Base-by-base conservation (phyloP, 2,113 vertebrate species). In the Boleophthalmus pectinirostris region DNA sequence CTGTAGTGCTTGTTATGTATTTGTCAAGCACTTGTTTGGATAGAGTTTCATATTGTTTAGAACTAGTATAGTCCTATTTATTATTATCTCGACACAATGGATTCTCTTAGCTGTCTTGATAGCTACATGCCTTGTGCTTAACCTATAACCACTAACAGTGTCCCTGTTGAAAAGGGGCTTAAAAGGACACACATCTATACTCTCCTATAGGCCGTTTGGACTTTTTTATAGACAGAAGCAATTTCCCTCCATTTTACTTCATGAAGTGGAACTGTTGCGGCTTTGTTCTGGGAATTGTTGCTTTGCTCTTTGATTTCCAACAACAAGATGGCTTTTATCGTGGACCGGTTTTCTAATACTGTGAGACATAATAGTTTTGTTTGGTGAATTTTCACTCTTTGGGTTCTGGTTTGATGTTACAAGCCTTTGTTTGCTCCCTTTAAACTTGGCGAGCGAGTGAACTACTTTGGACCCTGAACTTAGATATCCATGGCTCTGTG, bases 61-160 rank as follows among this genome's bases (percentile, higher is more conserved):
- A 18, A 13, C 12, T 49, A 21, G 54, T 24, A 24, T 80, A 73
- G 57, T 65, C 73, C n/a, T 47, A 43, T 53, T 72, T 53, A 56
- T 69, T 57, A 54, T 45, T 68, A 65, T 16, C 46, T 15, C 3
- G 1, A 73, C 68, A 75, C 85, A 89, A 91, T 84, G 77, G 83
- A 85, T 88, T 89, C 87, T 57, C 72, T 77, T 85, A 75, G 58
- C 65, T 70, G 57, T 45, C 0, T 25, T 80, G 71, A 88, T 79
- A 87, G 68, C 70, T 82, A 83, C 82, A 82, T 72, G 73, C 69
- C 74, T 72, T 20, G 66, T 85, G 74, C 82, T 87, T 66, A 87
- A 72, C 79, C 83, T 76, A 12, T 85, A 85, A 68, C 85, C 91
- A 84, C 91, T 89, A 90, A 91, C 81, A 66, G 72, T 80, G 67